Conservation (phyloP, 2,113 vertebrate genomes). For the Erythrocercus mccallii region DNA sequence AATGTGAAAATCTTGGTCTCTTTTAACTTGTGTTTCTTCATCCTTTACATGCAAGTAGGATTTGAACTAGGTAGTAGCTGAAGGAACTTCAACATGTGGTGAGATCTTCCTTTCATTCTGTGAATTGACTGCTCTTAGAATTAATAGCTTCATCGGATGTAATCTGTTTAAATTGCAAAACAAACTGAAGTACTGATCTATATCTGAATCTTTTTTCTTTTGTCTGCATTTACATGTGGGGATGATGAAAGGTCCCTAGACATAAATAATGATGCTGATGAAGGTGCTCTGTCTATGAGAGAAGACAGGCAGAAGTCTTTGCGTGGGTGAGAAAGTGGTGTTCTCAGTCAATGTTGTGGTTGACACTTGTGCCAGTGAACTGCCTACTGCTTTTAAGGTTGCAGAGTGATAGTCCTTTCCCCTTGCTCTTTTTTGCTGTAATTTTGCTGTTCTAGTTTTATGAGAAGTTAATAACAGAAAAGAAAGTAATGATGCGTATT, state of each 20-base stretch:
- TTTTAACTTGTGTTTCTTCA: not conserved
- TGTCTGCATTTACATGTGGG: not conserved
- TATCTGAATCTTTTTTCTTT: not conserved
- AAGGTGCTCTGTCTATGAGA: not conserved
- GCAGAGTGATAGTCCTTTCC: not conserved
- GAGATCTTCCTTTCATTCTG: not conserved
- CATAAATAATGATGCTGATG: constrained; percentile 46
- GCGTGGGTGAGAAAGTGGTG: constrained; percentile 56
- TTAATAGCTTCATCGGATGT: not conserved
- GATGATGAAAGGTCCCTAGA: constrained; percentile 38
- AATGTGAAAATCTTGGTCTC: not conserved
- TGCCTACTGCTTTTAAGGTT: not conserved
- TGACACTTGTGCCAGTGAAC: not conserved
- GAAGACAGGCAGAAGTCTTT: constrained; percentile 6
- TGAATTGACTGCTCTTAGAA: not conserved
- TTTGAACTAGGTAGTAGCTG: not conserved
- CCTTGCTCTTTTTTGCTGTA: not conserved
- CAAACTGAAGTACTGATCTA: not conserved
- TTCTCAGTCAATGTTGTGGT: not conserved
- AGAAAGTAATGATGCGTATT: not conserved
- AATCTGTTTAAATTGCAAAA: not conserved
- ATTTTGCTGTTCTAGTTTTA: not conserved
- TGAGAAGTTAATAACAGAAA: not conserved
- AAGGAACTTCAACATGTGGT: not conserved
- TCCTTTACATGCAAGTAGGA: not conserved